Evolutionary conservation across 1,140 invertebrate species (phyloP).

Genomic region (Mercenaria mercenaria): DNA sequence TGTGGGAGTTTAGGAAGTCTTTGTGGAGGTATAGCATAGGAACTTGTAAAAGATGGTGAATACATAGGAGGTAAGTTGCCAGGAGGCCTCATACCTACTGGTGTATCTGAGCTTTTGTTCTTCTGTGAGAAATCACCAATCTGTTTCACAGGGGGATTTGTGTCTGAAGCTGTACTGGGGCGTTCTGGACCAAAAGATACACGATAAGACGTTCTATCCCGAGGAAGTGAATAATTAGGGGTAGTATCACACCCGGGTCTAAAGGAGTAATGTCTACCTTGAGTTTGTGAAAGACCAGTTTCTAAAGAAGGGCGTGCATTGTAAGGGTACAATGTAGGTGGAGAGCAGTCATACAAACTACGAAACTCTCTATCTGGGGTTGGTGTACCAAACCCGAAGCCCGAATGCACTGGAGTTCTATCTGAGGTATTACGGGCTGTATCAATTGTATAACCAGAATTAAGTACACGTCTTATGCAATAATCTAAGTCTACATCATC

Average conservation of each 20-base stretch:
- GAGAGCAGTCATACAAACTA: not conserved
- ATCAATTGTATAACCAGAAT: not conserved
- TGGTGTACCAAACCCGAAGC: not conserved
- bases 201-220: not conserved
- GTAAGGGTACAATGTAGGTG: not conserved
- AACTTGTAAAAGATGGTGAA: not conserved
- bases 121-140: not conserved
- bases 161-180: not conserved
- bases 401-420: not conserved
- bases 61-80: not conserved
- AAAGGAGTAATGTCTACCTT: not conserved
- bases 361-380: not conserved
- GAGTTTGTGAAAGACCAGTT: not conserved
- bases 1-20: slow-evolving; percentile 4
- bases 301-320: not conserved
- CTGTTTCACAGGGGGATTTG: not conserved
- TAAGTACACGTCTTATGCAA: not conserved
- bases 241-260: not conserved
- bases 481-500: not conserved
- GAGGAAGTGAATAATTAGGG: not conserved
- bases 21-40: not conserved
- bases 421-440: not conserved
- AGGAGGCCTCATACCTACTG: not conserved
- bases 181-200: not conserved
- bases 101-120: too few species aligned